Evolutionary conservation across 2,113 vertebrate species (phyloP).

Genomic region (Alethe castanea): DNA sequence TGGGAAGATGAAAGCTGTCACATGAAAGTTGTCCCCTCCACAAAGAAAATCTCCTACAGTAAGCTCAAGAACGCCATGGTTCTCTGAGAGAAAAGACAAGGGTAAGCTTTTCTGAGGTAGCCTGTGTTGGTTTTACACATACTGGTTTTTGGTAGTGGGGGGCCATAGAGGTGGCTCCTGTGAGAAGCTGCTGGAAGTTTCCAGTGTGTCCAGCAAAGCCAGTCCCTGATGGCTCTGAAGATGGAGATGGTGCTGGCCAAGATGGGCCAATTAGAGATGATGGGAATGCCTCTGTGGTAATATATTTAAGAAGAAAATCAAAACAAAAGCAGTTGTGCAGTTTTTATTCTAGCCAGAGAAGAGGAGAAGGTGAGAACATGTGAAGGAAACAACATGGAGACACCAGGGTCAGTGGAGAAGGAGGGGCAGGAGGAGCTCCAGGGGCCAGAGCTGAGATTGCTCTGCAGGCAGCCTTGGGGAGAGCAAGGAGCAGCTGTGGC

Average conservation of each 20-base stretch:
- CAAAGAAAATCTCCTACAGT: background rate
- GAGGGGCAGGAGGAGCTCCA: background rate
- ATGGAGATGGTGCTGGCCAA: background rate
- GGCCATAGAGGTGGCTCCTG: background rate
- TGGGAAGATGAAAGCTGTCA: background rate
- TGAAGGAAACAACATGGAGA: background rate
- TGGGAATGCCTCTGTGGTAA: background rate
- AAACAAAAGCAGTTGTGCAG: background rate
- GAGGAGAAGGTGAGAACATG: background rate
- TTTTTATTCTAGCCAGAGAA: background rate
- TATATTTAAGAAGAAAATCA: background rate
- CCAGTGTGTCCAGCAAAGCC: background rate
- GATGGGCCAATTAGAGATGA: background rate
- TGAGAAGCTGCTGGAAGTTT: background rate
- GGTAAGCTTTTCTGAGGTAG: background rate
- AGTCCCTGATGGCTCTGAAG: background rate
- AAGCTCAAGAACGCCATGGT: background rate
- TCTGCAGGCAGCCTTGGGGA: background rate
- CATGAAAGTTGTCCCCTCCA: background rate
- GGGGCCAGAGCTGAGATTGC: rapidly evolving
- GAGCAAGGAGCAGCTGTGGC: too few relatives aligned
- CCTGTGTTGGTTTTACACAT: background rate
- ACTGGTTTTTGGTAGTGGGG: background rate
- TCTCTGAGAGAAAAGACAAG: background rate
- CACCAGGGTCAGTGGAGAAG: background rate